Evolutionary conservation across 2,888 invertebrate species (phyloP).

Genomic region (Megalurothrips usitatus): DNA sequence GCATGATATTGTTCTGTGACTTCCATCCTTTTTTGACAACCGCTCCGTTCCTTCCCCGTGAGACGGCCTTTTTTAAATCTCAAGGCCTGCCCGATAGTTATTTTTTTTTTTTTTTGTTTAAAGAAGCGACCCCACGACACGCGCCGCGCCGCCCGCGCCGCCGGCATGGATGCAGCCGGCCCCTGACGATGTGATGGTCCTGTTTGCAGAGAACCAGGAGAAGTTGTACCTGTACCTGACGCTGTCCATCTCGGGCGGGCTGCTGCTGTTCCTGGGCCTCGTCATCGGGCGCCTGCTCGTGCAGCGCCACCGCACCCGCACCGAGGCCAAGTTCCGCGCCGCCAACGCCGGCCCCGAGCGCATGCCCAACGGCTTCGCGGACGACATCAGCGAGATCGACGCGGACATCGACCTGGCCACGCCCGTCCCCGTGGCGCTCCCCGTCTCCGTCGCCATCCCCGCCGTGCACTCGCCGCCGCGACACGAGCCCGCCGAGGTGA

Average conservation of each 20-base stretch:
- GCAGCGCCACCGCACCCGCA: conserved; percentile 59
- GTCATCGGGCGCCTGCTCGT: conserved; percentile 67
- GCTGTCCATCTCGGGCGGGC: conserved; percentile 66
- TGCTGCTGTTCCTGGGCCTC: conserved; percentile 66
- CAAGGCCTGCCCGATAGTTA: too few species aligned
- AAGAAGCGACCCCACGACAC: too few species aligned
- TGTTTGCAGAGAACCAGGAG: conserved; percentile 63
- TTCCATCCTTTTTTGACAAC: background rate
- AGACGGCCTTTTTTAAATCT: too few species aligned
- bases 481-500: conserved; percentile 39
- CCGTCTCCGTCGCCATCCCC: conserved; percentile 53
- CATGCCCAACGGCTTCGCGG: conserved; percentile 55
- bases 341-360: conserved; percentile 35
- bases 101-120: too few species aligned
- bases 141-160: too few species aligned
- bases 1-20: background rate
- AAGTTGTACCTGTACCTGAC: conserved; percentile 79
- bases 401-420: conserved; percentile 72
- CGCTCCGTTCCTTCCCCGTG: too few species aligned
- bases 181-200: background rate
- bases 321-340: conserved; percentile 47
- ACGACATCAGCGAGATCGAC: conserved; percentile 82
- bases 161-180: too few species aligned
- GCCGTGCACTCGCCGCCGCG: conserved; percentile 50
- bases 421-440: conserved; percentile 57